Conservation (phyloP, 1,140 invertebrate species). For the Geopemphigus sp. region DNA sequence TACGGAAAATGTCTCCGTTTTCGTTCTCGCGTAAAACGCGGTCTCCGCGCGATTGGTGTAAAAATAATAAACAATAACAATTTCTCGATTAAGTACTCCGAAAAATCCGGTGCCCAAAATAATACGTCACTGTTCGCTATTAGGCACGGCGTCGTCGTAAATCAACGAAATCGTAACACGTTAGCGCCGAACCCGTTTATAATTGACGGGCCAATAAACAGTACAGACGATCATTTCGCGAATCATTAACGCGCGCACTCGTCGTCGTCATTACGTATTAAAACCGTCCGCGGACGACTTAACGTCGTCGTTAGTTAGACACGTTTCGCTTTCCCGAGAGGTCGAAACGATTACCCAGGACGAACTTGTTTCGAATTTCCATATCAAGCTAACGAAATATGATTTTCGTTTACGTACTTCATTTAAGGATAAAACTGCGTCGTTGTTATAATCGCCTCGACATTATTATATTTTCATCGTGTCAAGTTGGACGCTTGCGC, state of each 20-base stretch:
- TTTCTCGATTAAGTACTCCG: neutral
- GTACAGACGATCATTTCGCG: neutral
- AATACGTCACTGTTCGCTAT: no score
- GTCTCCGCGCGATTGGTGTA: neutral
- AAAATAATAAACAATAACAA: neutral
- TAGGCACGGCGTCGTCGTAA: neutral
- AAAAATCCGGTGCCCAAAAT: neutral
- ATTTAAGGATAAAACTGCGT: neutral
- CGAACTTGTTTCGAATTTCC: neutral
- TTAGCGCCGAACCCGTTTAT: no score
- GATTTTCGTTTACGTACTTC: neutral
- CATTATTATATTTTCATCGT: constrained; percentile 5
- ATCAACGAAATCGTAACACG: neutral
- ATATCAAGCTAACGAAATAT: constrained; percentile 11
- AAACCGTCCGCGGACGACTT: neutral
- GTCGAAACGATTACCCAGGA: neutral
- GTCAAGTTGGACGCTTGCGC: neutral
- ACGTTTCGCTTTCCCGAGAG: neutral
- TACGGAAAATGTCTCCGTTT: neutral
- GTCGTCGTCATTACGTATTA: neutral
- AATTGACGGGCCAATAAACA: neutral
- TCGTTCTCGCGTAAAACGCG: neutral
- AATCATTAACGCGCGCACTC: neutral
- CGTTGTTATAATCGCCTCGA: neutral
- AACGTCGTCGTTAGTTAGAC: neutral